Percentiles rank a stretch among this genome's conserved stretches.
phyloP scores from a whole-genome alignment of 2,797 vertebrate genomes.

The Ciconia nigra region DNA sequence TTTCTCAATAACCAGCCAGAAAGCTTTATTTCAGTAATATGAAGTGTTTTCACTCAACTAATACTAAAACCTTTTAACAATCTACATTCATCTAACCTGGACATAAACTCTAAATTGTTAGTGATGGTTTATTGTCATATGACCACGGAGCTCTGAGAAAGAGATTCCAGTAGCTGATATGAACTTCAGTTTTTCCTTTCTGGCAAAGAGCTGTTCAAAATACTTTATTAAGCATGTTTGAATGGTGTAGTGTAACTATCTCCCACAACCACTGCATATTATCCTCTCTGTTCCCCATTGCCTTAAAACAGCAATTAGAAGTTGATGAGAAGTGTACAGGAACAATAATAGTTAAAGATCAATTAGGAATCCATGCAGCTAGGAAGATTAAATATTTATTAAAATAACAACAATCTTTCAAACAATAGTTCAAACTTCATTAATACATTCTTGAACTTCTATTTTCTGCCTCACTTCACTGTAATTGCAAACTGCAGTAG shows the following conservation, averaged over 20 bases:
- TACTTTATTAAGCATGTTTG: background rate
- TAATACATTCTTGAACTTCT: constrained; percentile 79
- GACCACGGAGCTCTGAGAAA: background rate
- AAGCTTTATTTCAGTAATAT: background rate
- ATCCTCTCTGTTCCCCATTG: constrained; percentile 17
- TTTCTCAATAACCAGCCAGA: background rate
- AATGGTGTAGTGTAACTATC: background rate
- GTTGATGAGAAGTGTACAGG: constrained; percentile 66
- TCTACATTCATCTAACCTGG: background rate
- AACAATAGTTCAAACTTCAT: constrained; percentile 76
- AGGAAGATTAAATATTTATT: constrained; percentile 78
- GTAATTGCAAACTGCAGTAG: constrained; percentile 81
- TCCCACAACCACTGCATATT: constrained; percentile 29
- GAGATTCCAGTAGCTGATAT: background rate
- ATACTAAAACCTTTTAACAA: background rate
- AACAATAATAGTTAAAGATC: constrained; percentile 75
- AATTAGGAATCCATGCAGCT: constrained; percentile 73
- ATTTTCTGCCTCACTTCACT: constrained; percentile 90
- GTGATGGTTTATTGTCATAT: background rate
- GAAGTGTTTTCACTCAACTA: background rate
- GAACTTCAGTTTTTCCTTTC: background rate
- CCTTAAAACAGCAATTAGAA: constrained; percentile 69
- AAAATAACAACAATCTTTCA: constrained; percentile 76
- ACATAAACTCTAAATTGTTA: background rate
- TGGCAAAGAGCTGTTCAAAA: background rate